Evolutionary conservation across 1,140 invertebrate species (phyloP).

Genomic region (Phenacoccus solenopsis): DNA sequence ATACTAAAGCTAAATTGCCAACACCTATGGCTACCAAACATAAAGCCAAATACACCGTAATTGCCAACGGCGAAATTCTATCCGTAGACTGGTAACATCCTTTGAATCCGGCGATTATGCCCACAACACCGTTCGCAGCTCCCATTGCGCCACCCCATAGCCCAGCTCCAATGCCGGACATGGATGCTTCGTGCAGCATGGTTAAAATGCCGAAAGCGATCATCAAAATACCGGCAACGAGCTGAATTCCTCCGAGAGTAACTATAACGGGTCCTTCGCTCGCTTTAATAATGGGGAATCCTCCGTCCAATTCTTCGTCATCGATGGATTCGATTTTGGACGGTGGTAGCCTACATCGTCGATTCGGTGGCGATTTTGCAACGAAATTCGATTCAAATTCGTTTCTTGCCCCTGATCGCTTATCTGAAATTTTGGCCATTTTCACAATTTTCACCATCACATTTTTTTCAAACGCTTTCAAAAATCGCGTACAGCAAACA

Average conservation of each 20-base stretch:
- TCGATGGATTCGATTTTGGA: neutral
- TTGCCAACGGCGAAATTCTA: constrained; percentile 30
- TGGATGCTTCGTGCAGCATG: constrained; percentile 41
- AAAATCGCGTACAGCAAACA: too few relatives aligned
- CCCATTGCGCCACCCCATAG: constrained; percentile 46
- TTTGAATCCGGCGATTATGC: constrained; percentile 42
- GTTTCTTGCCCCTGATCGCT: neutral
- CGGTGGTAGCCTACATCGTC: neutral
- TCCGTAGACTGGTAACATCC: constrained; percentile 36
- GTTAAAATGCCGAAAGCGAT: constrained; percentile 41
- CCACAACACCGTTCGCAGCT: constrained; percentile 40
- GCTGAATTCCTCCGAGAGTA: constrained; percentile 38
- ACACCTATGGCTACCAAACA: constrained; percentile 42
- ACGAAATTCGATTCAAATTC: neutral
- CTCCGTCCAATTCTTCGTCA: neutral
- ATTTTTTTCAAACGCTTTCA: neutral
- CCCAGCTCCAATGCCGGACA: constrained; percentile 43
- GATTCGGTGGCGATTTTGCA: neutral
- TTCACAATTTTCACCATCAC: neutral
- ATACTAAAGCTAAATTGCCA: constrained; percentile 42
- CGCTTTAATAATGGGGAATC: neutral
- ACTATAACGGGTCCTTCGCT: neutral
- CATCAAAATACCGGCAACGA: constrained; percentile 42
- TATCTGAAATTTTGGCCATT: neutral
- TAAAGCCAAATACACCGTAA: constrained; percentile 44